phyloP scores from a whole-genome alignment of 37 sponge, comb jelly and placozoan species.

The Ianthella basta region DNA sequence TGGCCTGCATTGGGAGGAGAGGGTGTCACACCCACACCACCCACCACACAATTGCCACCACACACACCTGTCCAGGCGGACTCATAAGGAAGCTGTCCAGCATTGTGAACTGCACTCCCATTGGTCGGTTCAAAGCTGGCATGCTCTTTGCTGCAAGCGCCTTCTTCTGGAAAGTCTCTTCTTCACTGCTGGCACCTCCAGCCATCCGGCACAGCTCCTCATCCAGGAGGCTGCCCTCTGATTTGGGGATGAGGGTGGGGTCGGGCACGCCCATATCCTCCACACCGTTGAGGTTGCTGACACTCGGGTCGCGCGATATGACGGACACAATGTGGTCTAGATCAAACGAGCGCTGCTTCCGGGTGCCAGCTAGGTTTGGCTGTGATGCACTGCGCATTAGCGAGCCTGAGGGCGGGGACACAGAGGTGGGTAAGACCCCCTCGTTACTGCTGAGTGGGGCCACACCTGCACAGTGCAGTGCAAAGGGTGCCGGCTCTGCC shows the following conservation, averaged over 20 bases:
- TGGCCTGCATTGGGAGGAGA: no score
- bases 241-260: not conserved
- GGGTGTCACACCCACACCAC: no score
- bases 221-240: not conserved
- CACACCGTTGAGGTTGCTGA: not conserved
- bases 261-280: not conserved
- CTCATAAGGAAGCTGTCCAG: not conserved
- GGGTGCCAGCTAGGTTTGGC: not conserved
- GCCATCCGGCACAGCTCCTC: not conserved
- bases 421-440: not conserved
- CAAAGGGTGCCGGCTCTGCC: not conserved
- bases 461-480: not conserved
- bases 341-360: not conserved
- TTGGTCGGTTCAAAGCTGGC: slow-evolving; percentile 1
- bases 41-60: no score
- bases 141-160: slow-evolving; percentile 4
- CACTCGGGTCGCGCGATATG: slow-evolving; percentile 7
- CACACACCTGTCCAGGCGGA: slow-evolving; percentile 5
- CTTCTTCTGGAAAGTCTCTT: not conserved
- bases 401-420: not conserved
- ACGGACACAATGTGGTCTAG: slow-evolving; percentile 24
- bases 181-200: not conserved
- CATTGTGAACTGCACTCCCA: not conserved
- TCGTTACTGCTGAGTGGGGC: not conserved
- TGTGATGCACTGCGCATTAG: slow-evolving; percentile 6